A percentile compares a stretch with the other conserved stretches of the same genome.
phyloP scores from a whole-genome alignment of 1,140 invertebrate genomes.

The Triops longicaudatus region DNA sequence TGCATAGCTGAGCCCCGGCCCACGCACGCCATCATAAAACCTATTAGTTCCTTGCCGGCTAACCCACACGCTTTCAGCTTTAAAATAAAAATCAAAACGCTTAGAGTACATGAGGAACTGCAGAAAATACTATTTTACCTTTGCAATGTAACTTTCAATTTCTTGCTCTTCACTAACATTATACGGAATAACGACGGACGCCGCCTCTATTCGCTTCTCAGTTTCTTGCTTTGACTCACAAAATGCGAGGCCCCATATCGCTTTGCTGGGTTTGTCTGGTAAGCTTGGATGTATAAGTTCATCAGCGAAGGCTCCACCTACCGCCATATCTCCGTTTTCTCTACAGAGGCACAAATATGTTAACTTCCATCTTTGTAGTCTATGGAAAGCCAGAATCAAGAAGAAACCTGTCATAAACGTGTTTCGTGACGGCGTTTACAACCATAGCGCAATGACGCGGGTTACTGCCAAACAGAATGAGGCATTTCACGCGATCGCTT shows the following conservation, averaged over 20 bases:
- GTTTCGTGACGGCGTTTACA: background rate
- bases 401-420: background rate
- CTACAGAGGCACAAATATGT: background rate
- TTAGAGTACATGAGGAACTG: no score
- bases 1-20: slow-evolving; percentile 43
- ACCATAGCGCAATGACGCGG: background rate
- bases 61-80: slow-evolving; percentile 38
- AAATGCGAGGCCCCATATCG: background rate
- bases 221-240: background rate
- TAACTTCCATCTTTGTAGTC: no score
- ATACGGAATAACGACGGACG: background rate
- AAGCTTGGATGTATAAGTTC: background rate
- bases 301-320: background rate
- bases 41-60: slow-evolving; percentile 40
- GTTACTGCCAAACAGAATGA: background rate
- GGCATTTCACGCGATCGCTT: background rate
- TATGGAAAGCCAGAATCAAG: no score
- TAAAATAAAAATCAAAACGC: background rate
- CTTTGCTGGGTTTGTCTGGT: background rate
- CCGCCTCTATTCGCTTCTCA: background rate
- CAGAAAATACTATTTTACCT: background rate
- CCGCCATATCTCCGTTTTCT: background rate
- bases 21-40: slow-evolving; percentile 52
- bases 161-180: slow-evolving; percentile 2
- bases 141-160: background rate